Percentiles rank a stretch among this genome's conserved stretches.
phyloP scores from a whole-genome alignment of 2,888 invertebrate species.

The Caenorhabditis afra region DNA sequence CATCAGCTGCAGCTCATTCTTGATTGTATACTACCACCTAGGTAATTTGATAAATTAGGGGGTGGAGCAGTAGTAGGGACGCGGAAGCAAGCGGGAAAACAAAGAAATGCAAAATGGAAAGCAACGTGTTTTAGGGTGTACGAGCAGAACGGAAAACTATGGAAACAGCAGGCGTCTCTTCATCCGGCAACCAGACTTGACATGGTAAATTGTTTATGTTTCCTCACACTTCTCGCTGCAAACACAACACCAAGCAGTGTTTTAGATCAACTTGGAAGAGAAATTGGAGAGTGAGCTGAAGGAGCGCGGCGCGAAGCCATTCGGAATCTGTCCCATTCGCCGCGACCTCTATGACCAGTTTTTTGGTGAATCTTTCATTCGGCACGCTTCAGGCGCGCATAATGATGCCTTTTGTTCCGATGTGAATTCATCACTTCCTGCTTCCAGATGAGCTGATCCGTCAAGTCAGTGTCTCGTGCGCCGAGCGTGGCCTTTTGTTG shows the following conservation, averaged over 20 bases:
- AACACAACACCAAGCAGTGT: background rate
- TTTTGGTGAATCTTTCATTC: conserved; percentile 66
- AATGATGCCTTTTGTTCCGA: conserved; percentile 20
- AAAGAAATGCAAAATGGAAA: background rate
- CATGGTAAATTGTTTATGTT: conserved; percentile 84
- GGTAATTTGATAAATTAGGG: conserved; percentile 48
- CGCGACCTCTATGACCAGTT: conserved; percentile 75
- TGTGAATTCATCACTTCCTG: background rate
- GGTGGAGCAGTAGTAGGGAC: background rate
- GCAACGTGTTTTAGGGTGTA: conserved; percentile 77
- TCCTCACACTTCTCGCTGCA: background rate
- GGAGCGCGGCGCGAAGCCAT: conserved; percentile 87
- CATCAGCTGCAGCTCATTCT: conserved; percentile 76
- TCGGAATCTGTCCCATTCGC: conserved; percentile 77
- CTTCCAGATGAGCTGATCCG: conserved; percentile 88
- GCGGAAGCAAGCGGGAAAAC: background rate
- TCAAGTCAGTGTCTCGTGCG: conserved; percentile 96
- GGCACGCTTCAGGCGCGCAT: background rate
- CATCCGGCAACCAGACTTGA: conserved; percentile 96
- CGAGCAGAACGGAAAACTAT: conserved; percentile 82
- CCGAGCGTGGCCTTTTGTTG: conserved; percentile 93
- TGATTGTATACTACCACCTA: conserved; percentile 76
- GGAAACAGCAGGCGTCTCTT: conserved; percentile 89
- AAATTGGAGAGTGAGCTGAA: conserved; percentile 92
- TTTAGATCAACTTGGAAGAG: conserved; percentile 90